A percentile compares a stretch with the other conserved stretches of the same genome.
Conservation (phyloP, 2,888 invertebrate genomes). For the Ctena decussata region DNA sequence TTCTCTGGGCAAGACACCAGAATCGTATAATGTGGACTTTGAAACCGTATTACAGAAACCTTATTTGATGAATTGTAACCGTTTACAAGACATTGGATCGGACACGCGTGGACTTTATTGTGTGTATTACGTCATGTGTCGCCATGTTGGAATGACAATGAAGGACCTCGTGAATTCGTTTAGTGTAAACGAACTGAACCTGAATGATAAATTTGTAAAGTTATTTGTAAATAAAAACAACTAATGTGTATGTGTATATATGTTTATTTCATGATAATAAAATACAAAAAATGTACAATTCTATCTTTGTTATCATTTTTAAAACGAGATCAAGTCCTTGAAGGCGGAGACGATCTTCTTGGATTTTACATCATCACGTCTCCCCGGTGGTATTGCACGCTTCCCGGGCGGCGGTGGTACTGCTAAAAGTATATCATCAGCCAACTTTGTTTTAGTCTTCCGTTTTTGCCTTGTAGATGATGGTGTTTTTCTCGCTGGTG, state of each 20-base stretch:
- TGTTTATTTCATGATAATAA: slow-evolving; percentile 20
- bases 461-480: neutral
- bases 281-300: neutral
- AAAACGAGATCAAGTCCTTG: neutral
- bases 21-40: too few species aligned
- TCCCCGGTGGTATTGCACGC: too few species aligned
- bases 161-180: slow-evolving; percentile 12
- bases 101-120: slow-evolving; percentile 23
- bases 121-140: too few species aligned
- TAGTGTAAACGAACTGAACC: neutral
- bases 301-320: neutral
- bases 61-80: too few species aligned
- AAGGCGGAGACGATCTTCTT: neutral
- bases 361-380: neutral
- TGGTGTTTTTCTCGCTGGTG: too few species aligned
- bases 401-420: too few species aligned
- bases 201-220: slow-evolving; percentile 1
- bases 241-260: neutral
- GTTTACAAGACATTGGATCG: slow-evolving; percentile 14
- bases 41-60: too few species aligned
- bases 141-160: slow-evolving; percentile 4
- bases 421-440: neutral
- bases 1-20: too few species aligned
- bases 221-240: slow-evolving; percentile 16
- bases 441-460: neutral